Conservation (phyloP, 2,113 vertebrate species). For the Tetraodon nigroviridis region DNA sequence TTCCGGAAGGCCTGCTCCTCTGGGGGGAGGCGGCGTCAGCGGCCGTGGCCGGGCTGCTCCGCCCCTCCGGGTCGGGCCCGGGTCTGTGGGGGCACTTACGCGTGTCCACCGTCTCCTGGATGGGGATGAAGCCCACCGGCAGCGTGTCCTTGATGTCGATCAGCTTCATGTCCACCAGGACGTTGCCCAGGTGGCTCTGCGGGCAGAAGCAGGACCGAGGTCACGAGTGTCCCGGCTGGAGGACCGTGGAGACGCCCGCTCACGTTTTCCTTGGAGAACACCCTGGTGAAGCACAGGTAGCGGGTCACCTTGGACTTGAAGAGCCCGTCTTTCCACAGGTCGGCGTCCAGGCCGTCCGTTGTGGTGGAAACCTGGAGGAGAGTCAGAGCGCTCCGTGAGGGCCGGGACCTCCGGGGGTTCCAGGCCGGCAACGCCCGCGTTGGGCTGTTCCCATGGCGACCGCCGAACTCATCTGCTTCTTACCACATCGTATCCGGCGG, state of each 20-base stretch:
- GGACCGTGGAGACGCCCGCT: no score
- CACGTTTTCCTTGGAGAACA: constrained; percentile 97
- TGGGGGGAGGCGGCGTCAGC: constrained; percentile 50
- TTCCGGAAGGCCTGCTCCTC: constrained; percentile 95
- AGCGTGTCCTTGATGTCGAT: constrained; percentile 98
- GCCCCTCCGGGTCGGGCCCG: no score
- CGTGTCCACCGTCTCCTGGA: constrained; percentile 95
- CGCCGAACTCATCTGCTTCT: constrained; percentile 42
- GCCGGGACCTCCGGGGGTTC: no score
- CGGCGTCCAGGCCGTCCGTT: constrained; percentile 93
- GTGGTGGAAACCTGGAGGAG: constrained; percentile 85
- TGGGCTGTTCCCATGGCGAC: no score
- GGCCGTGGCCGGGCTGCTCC: no score
- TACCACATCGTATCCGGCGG: constrained; percentile 92
- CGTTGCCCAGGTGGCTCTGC: constrained; percentile 95
- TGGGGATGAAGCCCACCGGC: constrained; percentile 96
- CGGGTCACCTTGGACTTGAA: constrained; percentile 99
- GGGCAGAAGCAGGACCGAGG: no score
- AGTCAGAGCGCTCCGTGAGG: background rate
- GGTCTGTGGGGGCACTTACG: constrained; percentile 75
- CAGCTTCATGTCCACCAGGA: constrained; percentile 97
- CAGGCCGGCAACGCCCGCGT: no score
- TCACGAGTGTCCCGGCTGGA: no score
- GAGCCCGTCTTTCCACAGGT: constrained; percentile 97
- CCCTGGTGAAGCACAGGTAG: constrained; percentile 97